Evolutionary conservation across 2,888 invertebrate genomes (phyloP).

Genomic region (Drosophila suboccidentalis): DNA sequence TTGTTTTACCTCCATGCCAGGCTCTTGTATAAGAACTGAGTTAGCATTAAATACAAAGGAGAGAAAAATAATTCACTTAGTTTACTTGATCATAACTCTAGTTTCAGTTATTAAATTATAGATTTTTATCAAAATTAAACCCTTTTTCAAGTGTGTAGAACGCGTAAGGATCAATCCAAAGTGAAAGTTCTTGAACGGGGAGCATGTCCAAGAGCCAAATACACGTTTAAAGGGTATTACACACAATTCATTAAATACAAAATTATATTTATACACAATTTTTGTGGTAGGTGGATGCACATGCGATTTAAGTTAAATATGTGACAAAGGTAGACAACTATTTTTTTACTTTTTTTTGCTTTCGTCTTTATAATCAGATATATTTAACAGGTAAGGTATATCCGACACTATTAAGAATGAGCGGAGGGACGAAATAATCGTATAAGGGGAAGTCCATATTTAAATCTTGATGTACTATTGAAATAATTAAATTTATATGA

Average conservation of each 20-base stretch:
- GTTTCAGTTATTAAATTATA: constrained; percentile 11
- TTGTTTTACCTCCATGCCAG: constrained; percentile 83
- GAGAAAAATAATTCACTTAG: constrained; percentile 55
- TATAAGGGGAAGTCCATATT: background rate
- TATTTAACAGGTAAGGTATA: background rate
- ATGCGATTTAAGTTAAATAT: constrained; percentile 21
- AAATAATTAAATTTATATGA: no score
- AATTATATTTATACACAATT: constrained; percentile 12
- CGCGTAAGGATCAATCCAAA: constrained; percentile 50
- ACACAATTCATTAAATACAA: constrained; percentile 12
- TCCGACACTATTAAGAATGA: background rate
- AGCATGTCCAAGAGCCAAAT: constrained; percentile 21
- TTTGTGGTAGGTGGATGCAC: constrained; percentile 32
- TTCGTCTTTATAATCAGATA: background rate
- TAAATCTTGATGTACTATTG: background rate
- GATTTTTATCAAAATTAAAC: constrained; percentile 14
- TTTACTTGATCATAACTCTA: constrained; percentile 18
- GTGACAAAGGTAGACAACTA: background rate
- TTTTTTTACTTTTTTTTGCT: background rate
- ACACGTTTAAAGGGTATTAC: constrained; percentile 12
- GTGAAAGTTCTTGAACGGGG: constrained; percentile 24
- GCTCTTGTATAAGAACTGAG: constrained; percentile 84
- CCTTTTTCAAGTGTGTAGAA: constrained; percentile 46
- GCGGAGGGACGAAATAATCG: background rate
- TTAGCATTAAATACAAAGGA: constrained; percentile 72